Base-by-base conservation (phyloP, 2,888 invertebrate species). In the Ellobium chinense region DNA sequence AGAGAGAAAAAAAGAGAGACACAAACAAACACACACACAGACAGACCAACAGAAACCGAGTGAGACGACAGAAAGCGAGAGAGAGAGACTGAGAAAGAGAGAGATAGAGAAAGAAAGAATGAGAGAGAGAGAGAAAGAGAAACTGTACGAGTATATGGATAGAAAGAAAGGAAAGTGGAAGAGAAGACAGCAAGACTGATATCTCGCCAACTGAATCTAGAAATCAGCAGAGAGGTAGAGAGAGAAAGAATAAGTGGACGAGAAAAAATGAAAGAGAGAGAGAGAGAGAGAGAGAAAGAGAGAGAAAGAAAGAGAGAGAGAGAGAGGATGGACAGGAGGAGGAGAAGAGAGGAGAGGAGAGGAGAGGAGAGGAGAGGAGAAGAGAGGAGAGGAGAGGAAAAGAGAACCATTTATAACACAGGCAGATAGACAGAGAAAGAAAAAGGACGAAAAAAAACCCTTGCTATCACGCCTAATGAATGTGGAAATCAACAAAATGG, bases 211-310 rank as follows among this genome's bases (percentile, higher is more conserved):
- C n/a, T n/a, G n/a, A n/a, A n/a, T n/a, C n/a, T 29, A 56, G 31
- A 56, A 56, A 31, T 14, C 14, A 12, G 31, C 18, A 24, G 36
- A 34, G 34, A 27, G 24, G 27, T 14, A 62, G 60, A 62, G 24
- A 24, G 24, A 27, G 60, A 62, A 27, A 24, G 24, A 60, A 24
- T 27, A 27, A 24, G 24, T 7, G 70, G 27, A 24, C 18, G 31
- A n/a, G 36, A 56, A 31, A 56, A 56, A n/a, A 46, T n/a, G 70
- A 46, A 46, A 27, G 74, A 34, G 56, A 34, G 74, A 46, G 63
- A 37, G 9, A n/a, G 58, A 58, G 24, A 14, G n/a, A 9, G 46
- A 46, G 18, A 18, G 27, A 62, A 27, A 29, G 29, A 27, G 60
- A 62, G 24, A 29, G 29, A n/a, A 29, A 62, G 24, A 29, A 62